Evolutionary conservation across 64 coral and sea anemone genomes (phyloP).

Genomic region (Montipora capricornis): DNA sequence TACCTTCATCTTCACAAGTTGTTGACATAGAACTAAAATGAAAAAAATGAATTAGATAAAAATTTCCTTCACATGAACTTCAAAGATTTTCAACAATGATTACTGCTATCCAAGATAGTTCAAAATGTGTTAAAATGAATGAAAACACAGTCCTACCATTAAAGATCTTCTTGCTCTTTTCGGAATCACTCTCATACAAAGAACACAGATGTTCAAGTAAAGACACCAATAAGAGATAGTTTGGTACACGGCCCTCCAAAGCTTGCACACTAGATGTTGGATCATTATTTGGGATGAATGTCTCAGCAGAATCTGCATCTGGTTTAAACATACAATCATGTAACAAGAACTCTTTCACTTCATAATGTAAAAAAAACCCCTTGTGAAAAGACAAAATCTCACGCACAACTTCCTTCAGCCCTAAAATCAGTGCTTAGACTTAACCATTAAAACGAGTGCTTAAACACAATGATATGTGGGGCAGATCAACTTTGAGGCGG

Average conservation of each 20-base stretch:
- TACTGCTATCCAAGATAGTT: too few species aligned
- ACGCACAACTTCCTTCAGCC: too few species aligned
- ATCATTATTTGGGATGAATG: constrained; percentile 57
- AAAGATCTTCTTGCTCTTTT: constrained; percentile 89
- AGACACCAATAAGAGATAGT: constrained; percentile 89
- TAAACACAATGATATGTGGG: too few species aligned
- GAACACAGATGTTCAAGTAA: constrained; percentile 93
- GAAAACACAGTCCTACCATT: constrained; percentile 60
- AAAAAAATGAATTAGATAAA: neutral
- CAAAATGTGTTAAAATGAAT: neutral
- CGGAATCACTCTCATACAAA: constrained; percentile 79
- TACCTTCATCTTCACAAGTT: constrained; percentile 96
- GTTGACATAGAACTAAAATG: constrained; percentile 88
- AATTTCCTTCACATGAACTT: too few species aligned
- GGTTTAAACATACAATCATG: too few species aligned
- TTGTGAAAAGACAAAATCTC: too few species aligned
- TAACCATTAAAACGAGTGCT: too few species aligned
- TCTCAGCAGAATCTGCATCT: constrained; percentile 69
- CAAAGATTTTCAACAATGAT: too few species aligned
- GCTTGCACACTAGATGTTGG: constrained; percentile 71
- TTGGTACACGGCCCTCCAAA: constrained; percentile 82
- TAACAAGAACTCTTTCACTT: too few species aligned
- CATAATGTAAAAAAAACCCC: too few species aligned
- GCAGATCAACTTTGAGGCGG: too few species aligned
- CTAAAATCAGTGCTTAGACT: too few species aligned